Evolutionary conservation across 2,888 invertebrate species (phyloP).

Genomic region (Teleiodes luculella): DNA sequence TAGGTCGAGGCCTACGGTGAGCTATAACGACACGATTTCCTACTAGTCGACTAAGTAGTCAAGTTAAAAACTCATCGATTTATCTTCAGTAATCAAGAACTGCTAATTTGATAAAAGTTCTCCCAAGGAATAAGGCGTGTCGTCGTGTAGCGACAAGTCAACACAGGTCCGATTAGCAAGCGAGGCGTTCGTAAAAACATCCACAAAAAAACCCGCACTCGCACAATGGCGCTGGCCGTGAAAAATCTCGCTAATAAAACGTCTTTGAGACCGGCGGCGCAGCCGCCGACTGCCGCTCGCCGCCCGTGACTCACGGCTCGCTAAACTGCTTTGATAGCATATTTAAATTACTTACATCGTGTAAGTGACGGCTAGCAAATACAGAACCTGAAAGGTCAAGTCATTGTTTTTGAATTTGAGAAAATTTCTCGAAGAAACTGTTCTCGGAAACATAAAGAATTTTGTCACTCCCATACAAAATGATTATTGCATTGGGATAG

Average conservation of each 20-base stretch:
- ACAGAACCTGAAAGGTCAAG: too few species aligned
- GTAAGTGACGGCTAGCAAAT: too few species aligned
- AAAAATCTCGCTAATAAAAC: constrained; percentile 62
- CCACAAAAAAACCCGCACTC: constrained; percentile 52
- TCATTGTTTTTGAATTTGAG: too few species aligned
- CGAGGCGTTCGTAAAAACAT: constrained; percentile 30
- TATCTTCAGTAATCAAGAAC: too few species aligned
- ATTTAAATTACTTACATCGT: constrained; percentile 5
- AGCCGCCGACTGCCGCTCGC: constrained; percentile 15
- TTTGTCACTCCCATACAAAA: too few species aligned
- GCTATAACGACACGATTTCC: too few species aligned
- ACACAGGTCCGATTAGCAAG: constrained; percentile 58
- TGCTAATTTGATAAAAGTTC: neutral
- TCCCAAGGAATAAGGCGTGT: constrained; percentile 25
- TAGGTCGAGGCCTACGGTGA: too few species aligned
- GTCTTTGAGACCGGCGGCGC: constrained; percentile 34
- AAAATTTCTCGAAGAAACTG: too few species aligned
- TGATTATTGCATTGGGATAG: too few species aligned
- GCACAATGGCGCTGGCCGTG: constrained; percentile 54
- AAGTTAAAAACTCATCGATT: too few species aligned
- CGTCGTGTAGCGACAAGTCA: constrained; percentile 64
- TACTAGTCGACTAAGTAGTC: too few species aligned
- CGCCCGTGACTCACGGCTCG: constrained; percentile 11
- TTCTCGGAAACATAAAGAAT: too few species aligned
- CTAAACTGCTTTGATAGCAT: neutral